Percentiles rank a stretch among this genome's conserved stretches.
These are phyloP conservation scores for Ectemnius lituratus DNA, from an alignment of 2,888 invertebrate genomes.

Conservation along the genomic window DNA sequence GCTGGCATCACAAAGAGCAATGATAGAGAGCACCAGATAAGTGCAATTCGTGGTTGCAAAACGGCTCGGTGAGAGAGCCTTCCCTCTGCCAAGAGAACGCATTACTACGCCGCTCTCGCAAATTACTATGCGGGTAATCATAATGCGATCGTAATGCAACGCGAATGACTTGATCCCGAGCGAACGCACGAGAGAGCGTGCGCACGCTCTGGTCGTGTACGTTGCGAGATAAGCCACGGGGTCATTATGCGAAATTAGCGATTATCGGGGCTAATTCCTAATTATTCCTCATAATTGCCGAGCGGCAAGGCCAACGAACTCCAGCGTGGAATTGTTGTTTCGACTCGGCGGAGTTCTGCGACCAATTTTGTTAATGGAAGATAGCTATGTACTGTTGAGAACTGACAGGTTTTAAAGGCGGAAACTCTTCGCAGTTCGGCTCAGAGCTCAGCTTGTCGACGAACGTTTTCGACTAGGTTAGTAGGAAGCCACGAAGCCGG, in stretches of 20 bases:
- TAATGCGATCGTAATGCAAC: slow-evolving; percentile 65
- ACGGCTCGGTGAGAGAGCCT: slow-evolving; percentile 40
- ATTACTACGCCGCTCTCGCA: slow-evolving; percentile 56
- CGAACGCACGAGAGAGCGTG: slow-evolving; percentile 22
- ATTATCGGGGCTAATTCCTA: slow-evolving; percentile 59
- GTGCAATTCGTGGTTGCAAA: slow-evolving; percentile 59
- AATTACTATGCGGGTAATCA: slow-evolving; percentile 61
- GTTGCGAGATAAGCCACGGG: slow-evolving; percentile 51
- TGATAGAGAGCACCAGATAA: slow-evolving; percentile 56
- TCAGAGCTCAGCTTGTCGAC: slow-evolving; percentile 57
- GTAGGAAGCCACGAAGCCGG: slow-evolving; percentile 58
- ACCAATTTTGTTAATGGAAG: neutral
- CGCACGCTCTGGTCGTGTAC: slow-evolving; percentile 3
- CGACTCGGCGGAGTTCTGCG: neutral
- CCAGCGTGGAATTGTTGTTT: slow-evolving; percentile 14
- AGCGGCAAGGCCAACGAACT: slow-evolving; percentile 19
- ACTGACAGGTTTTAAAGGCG: too few relatives aligned
- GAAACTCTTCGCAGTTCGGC: too few relatives aligned
- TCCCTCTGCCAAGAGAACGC: slow-evolving; percentile 41
- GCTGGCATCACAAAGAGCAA: slow-evolving; percentile 49
- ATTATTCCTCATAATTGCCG: slow-evolving; percentile 49
- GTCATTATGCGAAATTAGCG: slow-evolving; percentile 58
- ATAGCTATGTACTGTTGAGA: too few relatives aligned
- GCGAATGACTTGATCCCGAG: slow-evolving; percentile 63
- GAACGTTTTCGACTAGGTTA: slow-evolving; percentile 72